Evolutionary conservation across 2,113 vertebrate genomes (phyloP).

Genomic region (Sylvilagus bachmani): DNA sequence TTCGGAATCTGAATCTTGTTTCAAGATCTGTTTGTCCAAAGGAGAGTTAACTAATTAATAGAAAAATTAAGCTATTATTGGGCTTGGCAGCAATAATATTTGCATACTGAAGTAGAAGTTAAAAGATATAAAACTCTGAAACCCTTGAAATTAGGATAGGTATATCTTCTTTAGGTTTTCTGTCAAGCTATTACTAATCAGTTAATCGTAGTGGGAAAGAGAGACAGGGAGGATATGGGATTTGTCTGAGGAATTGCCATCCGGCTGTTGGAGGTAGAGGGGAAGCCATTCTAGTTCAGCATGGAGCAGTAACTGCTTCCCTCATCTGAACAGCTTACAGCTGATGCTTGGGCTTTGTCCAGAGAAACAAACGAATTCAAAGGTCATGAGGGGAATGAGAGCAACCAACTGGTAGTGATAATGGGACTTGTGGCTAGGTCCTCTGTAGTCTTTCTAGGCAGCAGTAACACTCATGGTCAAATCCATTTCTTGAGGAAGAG

Average conservation of each 20-base stretch:
- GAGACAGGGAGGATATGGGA: background rate
- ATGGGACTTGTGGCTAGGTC: background rate
- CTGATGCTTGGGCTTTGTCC: background rate
- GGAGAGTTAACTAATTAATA: background rate
- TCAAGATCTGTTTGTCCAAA: background rate
- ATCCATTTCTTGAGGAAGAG: background rate
- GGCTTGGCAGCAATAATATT: background rate
- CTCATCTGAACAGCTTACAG: background rate
- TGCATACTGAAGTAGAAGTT: background rate
- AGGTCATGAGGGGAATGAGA: background rate
- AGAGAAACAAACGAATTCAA: background rate
- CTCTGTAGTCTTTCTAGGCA: too few relatives aligned
- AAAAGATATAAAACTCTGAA: background rate
- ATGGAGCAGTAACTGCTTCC: too few relatives aligned
- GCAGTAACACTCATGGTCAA: background rate
- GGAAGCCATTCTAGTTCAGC: too few relatives aligned
- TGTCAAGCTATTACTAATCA: background rate
- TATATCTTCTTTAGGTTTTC: background rate
- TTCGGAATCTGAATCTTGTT: background rate
- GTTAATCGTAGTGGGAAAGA: background rate
- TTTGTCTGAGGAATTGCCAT: background rate
- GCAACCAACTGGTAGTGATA: background rate
- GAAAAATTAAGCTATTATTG: slow-evolving; percentile 2
- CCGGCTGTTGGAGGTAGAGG: background rate
- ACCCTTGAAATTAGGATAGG: background rate